Evolutionary conservation across 2,797 vertebrate genomes (phyloP), one percentile per base, ranked within the genome.

Genomic region (Falco novaeseelandiae): DNA sequence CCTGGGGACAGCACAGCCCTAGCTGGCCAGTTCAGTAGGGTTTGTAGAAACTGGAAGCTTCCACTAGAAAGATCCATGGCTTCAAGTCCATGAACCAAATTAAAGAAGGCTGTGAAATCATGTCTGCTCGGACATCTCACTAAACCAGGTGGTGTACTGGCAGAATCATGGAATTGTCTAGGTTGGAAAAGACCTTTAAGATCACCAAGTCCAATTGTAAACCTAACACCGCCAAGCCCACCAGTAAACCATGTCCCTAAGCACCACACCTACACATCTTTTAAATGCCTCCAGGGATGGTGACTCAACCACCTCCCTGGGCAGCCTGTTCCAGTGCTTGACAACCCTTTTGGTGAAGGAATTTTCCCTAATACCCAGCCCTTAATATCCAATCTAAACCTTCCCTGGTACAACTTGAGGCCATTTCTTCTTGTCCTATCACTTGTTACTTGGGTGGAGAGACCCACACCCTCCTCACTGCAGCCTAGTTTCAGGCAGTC

Each of bases 1-100:
- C 34, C 18, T 5, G 12, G 9, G 65, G n/a, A 48, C 23, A 49
- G 62, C 38, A 40, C 0, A 0, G 36, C 30, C 36, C 36, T 3
- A 6, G 19, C 16, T 40, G 59, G 36, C 21, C 36, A 15, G 11
- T 59, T 72, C 5, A 44, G 54, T 19, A 61, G 49, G 9, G 25
- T 44, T 32, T 44, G 40, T 29, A 42, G 16, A 16, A 66, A 40
- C 9, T n/a, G 25, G 25, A 38, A 32, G 11, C 26, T 89, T 63
- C 40, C 59, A 52, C 42, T 26, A 44, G 8, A 38, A 87, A 73
- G 2, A 26, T 34, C 36, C 27, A 12, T 30, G 65, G 12, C 18
- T 93, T 78, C 21, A 16, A 59, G 25, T 12, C 32, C 6, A 13
- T 30, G 27, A 57, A 57, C 10, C 7, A 36, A 78, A 74, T 10